These are phyloP conservation scores for Heliornis fulica DNA, from an alignment of 2,113 vertebrate species.

Conservation along the genomic window DNA sequence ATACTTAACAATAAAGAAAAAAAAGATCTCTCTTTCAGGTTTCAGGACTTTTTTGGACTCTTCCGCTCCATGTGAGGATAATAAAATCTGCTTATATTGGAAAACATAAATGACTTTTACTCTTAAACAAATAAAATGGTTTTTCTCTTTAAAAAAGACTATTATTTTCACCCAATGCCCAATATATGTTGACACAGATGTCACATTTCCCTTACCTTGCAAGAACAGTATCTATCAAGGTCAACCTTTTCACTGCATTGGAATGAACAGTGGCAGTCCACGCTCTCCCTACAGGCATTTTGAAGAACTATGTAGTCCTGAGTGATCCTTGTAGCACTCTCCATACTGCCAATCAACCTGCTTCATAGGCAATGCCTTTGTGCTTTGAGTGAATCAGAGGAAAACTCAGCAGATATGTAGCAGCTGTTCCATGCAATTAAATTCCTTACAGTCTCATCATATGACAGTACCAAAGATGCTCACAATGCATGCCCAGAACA, in stretches of 20 bases:
- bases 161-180: background rate
- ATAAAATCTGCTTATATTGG: background rate
- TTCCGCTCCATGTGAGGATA: background rate
- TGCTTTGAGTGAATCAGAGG: background rate
- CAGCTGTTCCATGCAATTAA: background rate
- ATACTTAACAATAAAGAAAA: background rate
- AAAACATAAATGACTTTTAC: background rate
- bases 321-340: background rate
- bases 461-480: background rate
- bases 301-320: background rate
- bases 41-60: background rate
- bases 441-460: background rate
- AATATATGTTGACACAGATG: constrained; percentile 8
- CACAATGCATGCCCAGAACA: background rate
- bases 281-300: background rate
- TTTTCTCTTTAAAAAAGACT: background rate
- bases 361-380: background rate
- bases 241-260: background rate
- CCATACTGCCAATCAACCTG: background rate
- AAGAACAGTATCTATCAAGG: background rate
- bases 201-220: constrained; percentile 9
- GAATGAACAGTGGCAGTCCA: background rate
- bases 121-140: background rate
- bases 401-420: background rate
- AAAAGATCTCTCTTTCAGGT: background rate